These are phyloP conservation scores for Tetrapedia diversipes DNA, from an alignment of 2,888 invertebrate species.

Conservation along the genomic window DNA sequence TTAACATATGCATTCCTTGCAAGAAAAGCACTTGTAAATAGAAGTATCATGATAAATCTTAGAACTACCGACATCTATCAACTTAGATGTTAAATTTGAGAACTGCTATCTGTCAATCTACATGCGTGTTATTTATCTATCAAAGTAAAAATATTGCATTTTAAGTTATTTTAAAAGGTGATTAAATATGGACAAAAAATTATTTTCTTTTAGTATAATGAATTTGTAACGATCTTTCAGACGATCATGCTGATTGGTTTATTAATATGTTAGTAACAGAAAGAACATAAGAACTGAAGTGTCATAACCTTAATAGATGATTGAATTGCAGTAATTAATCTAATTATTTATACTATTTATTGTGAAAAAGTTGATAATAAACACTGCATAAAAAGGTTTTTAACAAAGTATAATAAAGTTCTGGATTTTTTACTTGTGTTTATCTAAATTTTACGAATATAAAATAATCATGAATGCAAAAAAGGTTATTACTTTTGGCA, in stretches of 20 bases:
- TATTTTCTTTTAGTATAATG: not conserved
- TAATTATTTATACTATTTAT: not conserved
- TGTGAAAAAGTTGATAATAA: slow-evolving; percentile 91
- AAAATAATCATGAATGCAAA: slow-evolving; percentile 75
- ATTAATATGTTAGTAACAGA: not conserved
- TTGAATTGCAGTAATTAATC: not conserved
- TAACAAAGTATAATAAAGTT: not conserved
- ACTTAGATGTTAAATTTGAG: too few relatives aligned
- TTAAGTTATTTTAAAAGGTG: not conserved
- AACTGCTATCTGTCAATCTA: too few relatives aligned
- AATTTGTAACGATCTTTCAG: not conserved
- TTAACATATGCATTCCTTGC: not conserved
- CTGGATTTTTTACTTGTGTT: not conserved
- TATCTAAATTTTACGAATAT: not conserved
- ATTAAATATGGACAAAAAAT: not conserved
- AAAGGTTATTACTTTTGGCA: slow-evolving; percentile 83
- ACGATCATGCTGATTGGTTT: not conserved
- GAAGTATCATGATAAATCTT: not conserved
- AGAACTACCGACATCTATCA: slow-evolving; percentile 14
- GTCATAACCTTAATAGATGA: slow-evolving; percentile 13
- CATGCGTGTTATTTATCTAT: not conserved
- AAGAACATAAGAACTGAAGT: not conserved
- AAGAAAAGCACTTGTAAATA: not conserved
- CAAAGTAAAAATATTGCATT: too few relatives aligned
- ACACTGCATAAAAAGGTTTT: slow-evolving; percentile 83